Percentiles rank a stretch among this genome's conserved stretches.
phyloP scores from a whole-genome alignment of 2,888 invertebrate species.

The Charanyca ferruginea region DNA sequence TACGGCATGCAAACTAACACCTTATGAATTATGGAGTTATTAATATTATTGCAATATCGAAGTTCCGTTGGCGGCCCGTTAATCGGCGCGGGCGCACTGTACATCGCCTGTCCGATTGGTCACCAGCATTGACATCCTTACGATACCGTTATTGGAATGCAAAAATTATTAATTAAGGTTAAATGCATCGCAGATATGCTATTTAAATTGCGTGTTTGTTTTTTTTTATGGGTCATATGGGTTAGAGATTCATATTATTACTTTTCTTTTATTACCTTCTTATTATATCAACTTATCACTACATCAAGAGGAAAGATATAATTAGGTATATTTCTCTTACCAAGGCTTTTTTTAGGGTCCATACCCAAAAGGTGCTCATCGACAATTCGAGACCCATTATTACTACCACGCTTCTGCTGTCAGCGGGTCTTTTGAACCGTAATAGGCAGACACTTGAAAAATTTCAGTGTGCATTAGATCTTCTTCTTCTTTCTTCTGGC shows the following conservation, averaged over 20 bases:
- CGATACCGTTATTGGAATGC: conserved; percentile 56
- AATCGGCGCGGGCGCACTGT: conserved; percentile 40
- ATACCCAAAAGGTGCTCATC: no score
- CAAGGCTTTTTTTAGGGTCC: neutral
- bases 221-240: neutral
- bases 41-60: conserved; percentile 63
- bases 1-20: conserved; percentile 52
- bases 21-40: conserved; percentile 63
- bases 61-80: conserved; percentile 69
- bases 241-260: no score
- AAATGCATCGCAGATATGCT: conserved; percentile 38
- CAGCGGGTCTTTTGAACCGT: no score
- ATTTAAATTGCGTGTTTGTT: neutral
- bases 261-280: no score
- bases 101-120: conserved; percentile 34
- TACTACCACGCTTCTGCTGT: no score
- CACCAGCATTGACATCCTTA: conserved; percentile 47
- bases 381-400: no score
- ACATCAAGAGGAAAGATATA: conserved; percentile 10
- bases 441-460: no score
- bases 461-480: no score
- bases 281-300: conserved; percentile 1
- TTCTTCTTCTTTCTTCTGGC: no score
- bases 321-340: conserved; percentile 9
- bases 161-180: conserved; percentile 55